Conservation (phyloP, 2,113 vertebrate genomes). For the Oncorhynchus mykiss region DNA sequence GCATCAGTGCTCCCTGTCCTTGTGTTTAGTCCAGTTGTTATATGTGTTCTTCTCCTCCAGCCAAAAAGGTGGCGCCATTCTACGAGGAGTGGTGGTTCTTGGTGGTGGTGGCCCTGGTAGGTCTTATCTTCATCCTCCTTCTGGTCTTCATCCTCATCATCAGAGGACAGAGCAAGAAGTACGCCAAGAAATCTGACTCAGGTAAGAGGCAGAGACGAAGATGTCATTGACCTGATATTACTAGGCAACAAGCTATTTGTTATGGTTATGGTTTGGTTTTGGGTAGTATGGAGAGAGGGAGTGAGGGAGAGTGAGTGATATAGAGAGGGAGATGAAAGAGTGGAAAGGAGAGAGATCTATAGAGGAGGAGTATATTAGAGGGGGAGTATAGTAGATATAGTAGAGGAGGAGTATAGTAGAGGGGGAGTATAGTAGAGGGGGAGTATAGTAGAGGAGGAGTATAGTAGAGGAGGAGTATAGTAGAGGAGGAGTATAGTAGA, state of each 20-base stretch:
- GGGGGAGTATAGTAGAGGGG: no score
- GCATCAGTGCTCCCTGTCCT: not conserved
- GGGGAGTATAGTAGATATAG: not conserved
- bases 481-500: no score
- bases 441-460: no score
- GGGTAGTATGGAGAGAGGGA: not conserved
- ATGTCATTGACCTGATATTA: not conserved
- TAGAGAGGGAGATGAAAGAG: not conserved
- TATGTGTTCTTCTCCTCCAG: constrained; percentile 61
- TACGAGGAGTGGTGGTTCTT: constrained; percentile 99
- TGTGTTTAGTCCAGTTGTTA: not conserved
- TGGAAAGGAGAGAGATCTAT: not conserved
- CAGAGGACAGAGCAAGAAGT: constrained; percentile 95
- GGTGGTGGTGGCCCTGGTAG: constrained; percentile 93
- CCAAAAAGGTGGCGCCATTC: constrained; percentile 91
- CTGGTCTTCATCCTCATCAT: constrained; percentile 95
- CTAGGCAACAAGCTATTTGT: not conserved
- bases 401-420: no score
- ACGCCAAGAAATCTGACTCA: constrained; percentile 91
- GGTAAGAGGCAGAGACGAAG: constrained; percentile 68
- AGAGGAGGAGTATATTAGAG: not conserved
- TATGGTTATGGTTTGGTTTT: no score
- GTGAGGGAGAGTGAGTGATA: not conserved
- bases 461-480: no score
- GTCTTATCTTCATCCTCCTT: constrained; percentile 95